Evolutionary conservation across 2,797 vertebrate species (phyloP).

Genomic region (Siniperca undulata): DNA sequence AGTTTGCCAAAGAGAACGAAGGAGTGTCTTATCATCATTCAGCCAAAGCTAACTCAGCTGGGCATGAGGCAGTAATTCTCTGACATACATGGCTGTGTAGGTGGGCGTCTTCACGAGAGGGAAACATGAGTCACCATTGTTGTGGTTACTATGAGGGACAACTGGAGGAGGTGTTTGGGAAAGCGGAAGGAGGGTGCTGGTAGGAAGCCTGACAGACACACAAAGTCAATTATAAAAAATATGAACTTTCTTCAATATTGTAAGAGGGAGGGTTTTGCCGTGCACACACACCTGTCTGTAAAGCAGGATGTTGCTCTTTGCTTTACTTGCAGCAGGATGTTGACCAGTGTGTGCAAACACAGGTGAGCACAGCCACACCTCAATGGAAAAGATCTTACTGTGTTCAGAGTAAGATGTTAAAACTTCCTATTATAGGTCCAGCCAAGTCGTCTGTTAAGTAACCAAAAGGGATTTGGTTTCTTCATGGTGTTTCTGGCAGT

Average conservation of each 20-base stretch:
- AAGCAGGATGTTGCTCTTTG: slow-evolving; percentile 71
- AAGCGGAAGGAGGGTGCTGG: background rate
- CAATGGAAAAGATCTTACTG: slow-evolving; percentile 5
- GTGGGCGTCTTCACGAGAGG: slow-evolving; percentile 32
- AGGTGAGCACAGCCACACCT: slow-evolving; percentile 53
- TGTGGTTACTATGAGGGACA: slow-evolving; percentile 50
- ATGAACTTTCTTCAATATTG: background rate
- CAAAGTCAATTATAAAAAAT: background rate
- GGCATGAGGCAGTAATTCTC: slow-evolving; percentile 10
- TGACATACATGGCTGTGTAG: slow-evolving; percentile 14
- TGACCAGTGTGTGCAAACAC: slow-evolving; percentile 73
- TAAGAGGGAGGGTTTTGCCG: background rate
- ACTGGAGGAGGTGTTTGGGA: slow-evolving; percentile 35
- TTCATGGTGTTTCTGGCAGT: background rate
- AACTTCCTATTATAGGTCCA: background rate
- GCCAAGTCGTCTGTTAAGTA: background rate
- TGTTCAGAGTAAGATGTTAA: slow-evolving; percentile 16
- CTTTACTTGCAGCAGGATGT: slow-evolving; percentile 65
- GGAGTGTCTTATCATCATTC: slow-evolving; percentile 23
- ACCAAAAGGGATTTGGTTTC: background rate
- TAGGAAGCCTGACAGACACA: background rate
- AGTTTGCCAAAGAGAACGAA: slow-evolving; percentile 7
- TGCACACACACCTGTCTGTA: background rate
- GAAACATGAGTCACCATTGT: slow-evolving; percentile 69
- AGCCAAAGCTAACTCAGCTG: slow-evolving; percentile 14